Evolutionary conservation across 2,888 invertebrate genomes (phyloP).

Genomic region (Synergus japonicus): DNA sequence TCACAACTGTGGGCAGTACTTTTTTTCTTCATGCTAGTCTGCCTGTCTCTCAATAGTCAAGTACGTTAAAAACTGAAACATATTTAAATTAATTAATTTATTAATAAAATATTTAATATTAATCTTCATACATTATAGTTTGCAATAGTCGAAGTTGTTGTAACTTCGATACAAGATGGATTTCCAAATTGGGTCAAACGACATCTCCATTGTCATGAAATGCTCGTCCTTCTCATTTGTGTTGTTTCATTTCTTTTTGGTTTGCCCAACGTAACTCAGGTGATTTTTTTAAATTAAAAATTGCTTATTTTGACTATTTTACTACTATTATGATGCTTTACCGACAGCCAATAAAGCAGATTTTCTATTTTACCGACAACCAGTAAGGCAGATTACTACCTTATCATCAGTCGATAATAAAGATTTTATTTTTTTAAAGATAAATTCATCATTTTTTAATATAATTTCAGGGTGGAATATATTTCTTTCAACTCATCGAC

Average conservation of each 20-base stretch:
- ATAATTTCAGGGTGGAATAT: constrained; percentile 89
- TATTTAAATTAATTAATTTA: background rate
- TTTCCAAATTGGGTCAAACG: constrained; percentile 92
- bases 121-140: constrained; percentile 82
- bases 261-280: constrained; percentile 92
- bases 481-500: constrained; percentile 94
- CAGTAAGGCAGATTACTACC: background rate
- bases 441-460: background rate
- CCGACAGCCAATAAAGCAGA: background rate
- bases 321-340: background rate
- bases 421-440: background rate
- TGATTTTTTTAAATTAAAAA: constrained; percentile 64
- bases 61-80: constrained; percentile 77
- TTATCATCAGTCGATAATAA: background rate
- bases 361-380: background rate
- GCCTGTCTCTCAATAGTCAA: constrained; percentile 92
- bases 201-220: constrained; percentile 90
- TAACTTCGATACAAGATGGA: constrained; percentile 95
- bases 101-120: constrained; percentile 1
- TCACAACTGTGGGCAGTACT: constrained; percentile 93
- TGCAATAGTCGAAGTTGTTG: constrained; percentile 95
- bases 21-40: constrained; percentile 94
- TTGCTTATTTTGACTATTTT: background rate
- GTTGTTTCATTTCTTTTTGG: constrained; percentile 90
- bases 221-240: constrained; percentile 90